These are phyloP conservation scores for Enteromius mattozi DNA, from an alignment of 2,797 vertebrate genomes.

Conservation along the genomic window DNA sequence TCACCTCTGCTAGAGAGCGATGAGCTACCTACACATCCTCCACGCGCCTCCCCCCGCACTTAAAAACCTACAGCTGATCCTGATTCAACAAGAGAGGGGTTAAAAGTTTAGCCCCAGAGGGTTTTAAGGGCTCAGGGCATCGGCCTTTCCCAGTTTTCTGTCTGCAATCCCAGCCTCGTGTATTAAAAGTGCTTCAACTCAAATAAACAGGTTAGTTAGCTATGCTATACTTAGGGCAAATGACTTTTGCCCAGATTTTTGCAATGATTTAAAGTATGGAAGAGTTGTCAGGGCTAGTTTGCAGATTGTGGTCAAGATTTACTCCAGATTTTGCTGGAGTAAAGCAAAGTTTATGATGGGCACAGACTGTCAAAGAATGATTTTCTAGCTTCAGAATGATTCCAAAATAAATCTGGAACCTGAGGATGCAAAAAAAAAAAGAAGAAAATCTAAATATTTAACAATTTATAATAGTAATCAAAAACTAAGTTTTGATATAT, in stretches of 20 bases:
- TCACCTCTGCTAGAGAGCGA: conserved; percentile 61
- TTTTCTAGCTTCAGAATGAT: background rate
- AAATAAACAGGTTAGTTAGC: conserved; percentile 33
- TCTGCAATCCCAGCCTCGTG: conserved; percentile 22
- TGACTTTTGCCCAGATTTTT: background rate
- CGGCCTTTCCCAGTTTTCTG: conserved; percentile 43
- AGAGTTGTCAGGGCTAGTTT: background rate
- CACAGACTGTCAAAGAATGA: background rate
- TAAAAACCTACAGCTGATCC: conserved; percentile 53
- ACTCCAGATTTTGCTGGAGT: background rate
- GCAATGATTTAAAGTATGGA: background rate
- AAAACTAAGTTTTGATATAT: too few relatives aligned
- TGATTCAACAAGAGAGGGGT: conserved; percentile 47
- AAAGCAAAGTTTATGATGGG: background rate
- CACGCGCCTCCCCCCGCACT: conserved; percentile 10
- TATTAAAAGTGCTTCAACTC: conserved; percentile 22
- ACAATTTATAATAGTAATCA: too few relatives aligned
- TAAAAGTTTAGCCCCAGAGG: conserved; percentile 46
- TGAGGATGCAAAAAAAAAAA: too few relatives aligned
- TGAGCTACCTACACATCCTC: conserved; percentile 52
- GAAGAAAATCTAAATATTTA: too few relatives aligned
- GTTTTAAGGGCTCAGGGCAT: conserved; percentile 41
- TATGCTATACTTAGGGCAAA: background rate
- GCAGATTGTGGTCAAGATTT: background rate
- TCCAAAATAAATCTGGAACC: too few relatives aligned